phyloP scores from a whole-genome alignment of 2,797 vertebrate genomes.

The Sphenopsis melanotis region DNA sequence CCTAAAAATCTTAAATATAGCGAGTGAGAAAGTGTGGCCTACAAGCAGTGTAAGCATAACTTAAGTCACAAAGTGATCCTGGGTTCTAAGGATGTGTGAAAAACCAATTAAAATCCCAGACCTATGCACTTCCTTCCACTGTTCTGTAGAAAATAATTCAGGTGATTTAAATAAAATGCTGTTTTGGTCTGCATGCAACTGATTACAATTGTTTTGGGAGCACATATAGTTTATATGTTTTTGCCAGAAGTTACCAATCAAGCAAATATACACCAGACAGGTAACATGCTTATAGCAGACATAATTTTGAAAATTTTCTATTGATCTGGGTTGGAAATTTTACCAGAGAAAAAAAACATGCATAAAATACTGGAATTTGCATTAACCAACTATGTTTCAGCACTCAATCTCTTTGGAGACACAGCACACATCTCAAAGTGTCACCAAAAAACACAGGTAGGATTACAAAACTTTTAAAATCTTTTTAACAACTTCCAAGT shows the following conservation, averaged over 20 bases:
- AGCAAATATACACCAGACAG: background rate
- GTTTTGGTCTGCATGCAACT: background rate
- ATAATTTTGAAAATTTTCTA: background rate
- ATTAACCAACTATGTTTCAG: background rate
- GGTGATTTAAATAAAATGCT: background rate
- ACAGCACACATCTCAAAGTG: fast-evolving
- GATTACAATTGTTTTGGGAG: background rate
- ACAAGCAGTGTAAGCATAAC: background rate
- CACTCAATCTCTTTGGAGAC: background rate
- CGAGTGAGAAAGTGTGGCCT: background rate
- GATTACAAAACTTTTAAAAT: background rate
- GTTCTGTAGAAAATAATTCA: background rate
- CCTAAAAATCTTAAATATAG: background rate
- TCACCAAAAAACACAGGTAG: background rate
- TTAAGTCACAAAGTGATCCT: background rate
- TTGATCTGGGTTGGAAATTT: background rate
- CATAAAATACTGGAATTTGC: too few species aligned
- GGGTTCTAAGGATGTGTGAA: background rate
- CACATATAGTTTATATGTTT: fast-evolving
- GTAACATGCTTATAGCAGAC: background rate
- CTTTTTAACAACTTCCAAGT: background rate
- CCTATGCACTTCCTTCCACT: background rate
- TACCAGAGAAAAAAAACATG: background rate
- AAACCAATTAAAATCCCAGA: background rate
- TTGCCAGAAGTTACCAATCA: background rate